Evolutionary conservation across 2,888 invertebrate species (phyloP), one percentile per base, ranked within the genome.

Genomic region (Clostera curtula): DNA sequence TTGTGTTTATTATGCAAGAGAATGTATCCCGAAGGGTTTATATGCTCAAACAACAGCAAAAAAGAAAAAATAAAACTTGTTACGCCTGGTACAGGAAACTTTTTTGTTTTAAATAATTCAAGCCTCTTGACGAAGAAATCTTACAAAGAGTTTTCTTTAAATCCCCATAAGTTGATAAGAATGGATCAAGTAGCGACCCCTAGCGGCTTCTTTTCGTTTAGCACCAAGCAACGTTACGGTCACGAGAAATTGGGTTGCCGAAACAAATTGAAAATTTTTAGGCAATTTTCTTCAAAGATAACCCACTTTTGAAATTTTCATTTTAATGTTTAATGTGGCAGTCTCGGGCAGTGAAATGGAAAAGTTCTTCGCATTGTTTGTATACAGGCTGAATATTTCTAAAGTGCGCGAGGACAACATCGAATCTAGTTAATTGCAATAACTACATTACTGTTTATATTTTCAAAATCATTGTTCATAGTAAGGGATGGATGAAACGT

Each of bases 211-310:
- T 62, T 67, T 65, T 62, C 70, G 62, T 57, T 64, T 66, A 61
- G 47, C 62, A 66, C 67, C 64, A 65, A 59, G 62, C 56, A 55
- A 69, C 70, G 69, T 71, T 63, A 66, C 59, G 68, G 62, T 49
- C 56, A 59, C 47, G 58, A 43, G 62, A 57, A 76, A 77, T 76
- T 69, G 59, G 56, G 68, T 76, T 74, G 71, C 61, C 58, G 65
- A 68, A 68, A 66, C 58, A 76, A 76, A 76, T 77, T 76, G 74
- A 69, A 71, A 75, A 68, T 74, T 72, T 72, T 61, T 57, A 56
- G 60, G 66, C 72, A 77, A 76, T 79, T 76, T 79, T 71, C 77
- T 62, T 62, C 64, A 62, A 69, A 68, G 65, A 63, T 60, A 61
- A 66, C 56, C 48, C 61, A 58, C 49, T 59, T 50, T 49, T 45